Conservation (phyloP, 2,888 invertebrate species). For the Tachina lurida region DNA sequence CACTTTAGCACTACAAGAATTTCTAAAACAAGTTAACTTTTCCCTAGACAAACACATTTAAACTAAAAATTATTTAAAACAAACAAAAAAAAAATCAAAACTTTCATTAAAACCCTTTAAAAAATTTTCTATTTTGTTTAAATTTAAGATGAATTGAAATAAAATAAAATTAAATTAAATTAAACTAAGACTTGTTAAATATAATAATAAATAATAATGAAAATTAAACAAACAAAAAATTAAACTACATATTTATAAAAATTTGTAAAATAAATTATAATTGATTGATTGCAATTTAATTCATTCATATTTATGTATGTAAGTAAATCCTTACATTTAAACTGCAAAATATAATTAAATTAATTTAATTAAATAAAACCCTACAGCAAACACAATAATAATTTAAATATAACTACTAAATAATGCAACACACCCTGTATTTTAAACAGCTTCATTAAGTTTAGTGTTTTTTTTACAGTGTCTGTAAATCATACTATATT, state of each 20-base stretch:
- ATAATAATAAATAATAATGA: conserved; percentile 20
- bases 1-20: not conserved
- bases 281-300: conserved; percentile 61
- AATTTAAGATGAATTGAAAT: conserved; percentile 34
- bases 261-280: conserved; percentile 43
- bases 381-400: conserved; percentile 22
- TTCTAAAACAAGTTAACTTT: not conserved
- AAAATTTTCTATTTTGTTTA: conserved; percentile 54
- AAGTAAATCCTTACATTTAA: conserved; percentile 58
- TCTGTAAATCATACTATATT: conserved; percentile 36
- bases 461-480: conserved; percentile 55
- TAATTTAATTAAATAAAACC: conserved; percentile 13
- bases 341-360: conserved; percentile 26
- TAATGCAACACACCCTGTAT: conserved; percentile 36
- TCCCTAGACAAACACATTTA: conserved; percentile 11
- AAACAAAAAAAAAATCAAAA: conserved; percentile 41
- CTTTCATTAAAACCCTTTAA: not conserved
- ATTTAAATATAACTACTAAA: conserved; percentile 4
- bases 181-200: conserved; percentile 51
- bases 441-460: conserved; percentile 60
- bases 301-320: conserved; percentile 59
- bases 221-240: not conserved
- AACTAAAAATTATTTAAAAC: conserved; percentile 64
- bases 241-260: not conserved
- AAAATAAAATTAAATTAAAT: conserved; percentile 16